Evolutionary conservation across 2,113 vertebrate species (phyloP).

Genomic region (Archilochus colubris): DNA sequence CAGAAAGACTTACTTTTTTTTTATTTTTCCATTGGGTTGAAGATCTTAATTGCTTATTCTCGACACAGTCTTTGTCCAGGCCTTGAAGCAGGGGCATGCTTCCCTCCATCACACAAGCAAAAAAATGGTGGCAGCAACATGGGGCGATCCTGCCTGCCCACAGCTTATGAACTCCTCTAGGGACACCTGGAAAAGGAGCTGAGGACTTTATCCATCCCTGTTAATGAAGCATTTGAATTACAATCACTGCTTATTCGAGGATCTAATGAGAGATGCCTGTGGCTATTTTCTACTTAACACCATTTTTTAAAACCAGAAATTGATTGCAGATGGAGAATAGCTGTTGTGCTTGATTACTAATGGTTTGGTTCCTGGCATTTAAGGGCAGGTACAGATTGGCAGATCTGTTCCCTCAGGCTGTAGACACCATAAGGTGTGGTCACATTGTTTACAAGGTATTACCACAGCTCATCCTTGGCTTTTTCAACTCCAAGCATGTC

Average conservation of each 20-base stretch:
- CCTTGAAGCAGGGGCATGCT: fast-evolving
- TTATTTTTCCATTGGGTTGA: background rate
- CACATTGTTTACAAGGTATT: background rate
- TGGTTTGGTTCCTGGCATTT: background rate
- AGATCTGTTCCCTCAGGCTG: background rate
- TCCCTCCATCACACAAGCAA: background rate
- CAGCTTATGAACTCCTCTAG: background rate
- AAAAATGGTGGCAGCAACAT: fast-evolving
- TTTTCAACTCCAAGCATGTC: slow-evolving; percentile 22
- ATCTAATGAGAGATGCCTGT: background rate
- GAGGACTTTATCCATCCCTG: background rate
- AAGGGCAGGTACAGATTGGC: background rate
- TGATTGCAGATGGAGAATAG: background rate
- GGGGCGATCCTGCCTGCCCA: fast-evolving
- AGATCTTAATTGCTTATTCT: background rate
- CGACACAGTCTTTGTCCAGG: fast-evolving
- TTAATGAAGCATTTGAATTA: background rate
- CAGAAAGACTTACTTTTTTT: background rate
- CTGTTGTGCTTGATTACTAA: background rate
- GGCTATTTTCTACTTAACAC: slow-evolving; percentile 21
- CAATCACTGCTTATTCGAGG: slow-evolving; percentile 6
- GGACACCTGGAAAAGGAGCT: background rate
- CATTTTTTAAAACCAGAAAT: background rate
- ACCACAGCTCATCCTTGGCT: background rate
- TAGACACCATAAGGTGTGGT: background rate